Evolutionary conservation across 2,113 vertebrate genomes (phyloP).

Genomic region (Nesospiza acunhae): DNA sequence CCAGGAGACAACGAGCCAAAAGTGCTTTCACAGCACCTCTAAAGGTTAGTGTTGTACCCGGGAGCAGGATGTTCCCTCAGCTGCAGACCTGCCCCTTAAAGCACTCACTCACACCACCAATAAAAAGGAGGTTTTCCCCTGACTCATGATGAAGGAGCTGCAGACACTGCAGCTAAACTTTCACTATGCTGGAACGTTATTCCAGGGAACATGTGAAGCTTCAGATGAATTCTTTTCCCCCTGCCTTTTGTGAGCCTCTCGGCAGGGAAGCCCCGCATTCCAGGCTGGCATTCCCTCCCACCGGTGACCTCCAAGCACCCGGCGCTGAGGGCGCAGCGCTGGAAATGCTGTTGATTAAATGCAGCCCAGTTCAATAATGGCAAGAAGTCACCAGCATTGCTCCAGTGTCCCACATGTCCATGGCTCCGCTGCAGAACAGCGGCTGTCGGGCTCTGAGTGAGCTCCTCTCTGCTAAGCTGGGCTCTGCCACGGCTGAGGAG

Average conservation of each 20-base stretch:
- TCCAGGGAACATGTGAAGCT: background rate
- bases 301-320: background rate
- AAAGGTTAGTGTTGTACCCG: background rate
- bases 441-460: background rate
- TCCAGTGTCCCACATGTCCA: background rate
- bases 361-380: background rate
- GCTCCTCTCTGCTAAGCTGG: background rate
- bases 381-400: background rate
- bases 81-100: slow-evolving; percentile 1
- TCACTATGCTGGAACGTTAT: background rate
- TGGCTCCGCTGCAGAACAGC: background rate
- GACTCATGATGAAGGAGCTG: slow-evolving; percentile 17
- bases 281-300: background rate
- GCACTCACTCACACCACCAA: background rate
- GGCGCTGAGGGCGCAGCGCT: background rate
- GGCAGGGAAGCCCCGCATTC: background rate
- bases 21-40: slow-evolving; percentile 4
- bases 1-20: background rate
- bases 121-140: slow-evolving; percentile 25
- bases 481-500: background rate
- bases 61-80: background rate
- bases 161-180: background rate
- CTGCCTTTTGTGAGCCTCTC: background rate
- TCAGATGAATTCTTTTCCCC: background rate
- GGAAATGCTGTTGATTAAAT: background rate